Percentiles rank a stretch among this genome's conserved stretches.
Conservation (phyloP, 2,113 vertebrate species). For the Onychorhynchus coronatus region DNA sequence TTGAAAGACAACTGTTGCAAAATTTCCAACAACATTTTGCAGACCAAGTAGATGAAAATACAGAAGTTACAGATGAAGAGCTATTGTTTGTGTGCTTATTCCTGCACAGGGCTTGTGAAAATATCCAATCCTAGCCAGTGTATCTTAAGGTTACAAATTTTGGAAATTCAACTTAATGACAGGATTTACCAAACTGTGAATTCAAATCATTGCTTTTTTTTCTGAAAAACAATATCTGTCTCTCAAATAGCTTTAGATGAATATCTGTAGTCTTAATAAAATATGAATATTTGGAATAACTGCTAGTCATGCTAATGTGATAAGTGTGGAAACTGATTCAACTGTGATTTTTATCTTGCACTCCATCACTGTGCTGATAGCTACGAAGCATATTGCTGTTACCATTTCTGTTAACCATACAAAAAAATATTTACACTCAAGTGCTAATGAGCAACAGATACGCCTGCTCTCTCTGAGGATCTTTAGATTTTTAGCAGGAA, state of each 20-base stretch:
- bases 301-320: neutral
- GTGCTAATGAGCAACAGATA: neutral
- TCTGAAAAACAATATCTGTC: neutral
- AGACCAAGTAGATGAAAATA: neutral
- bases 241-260: neutral
- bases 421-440: neutral
- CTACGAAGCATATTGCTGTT: neutral
- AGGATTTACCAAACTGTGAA: neutral
- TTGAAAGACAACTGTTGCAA: conserved; percentile 8
- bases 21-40: conserved; percentile 19
- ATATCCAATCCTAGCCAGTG: neutral
- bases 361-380: neutral
- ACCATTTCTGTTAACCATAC: neutral
- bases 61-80: conserved; percentile 6
- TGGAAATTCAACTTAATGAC: neutral
- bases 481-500: neutral
- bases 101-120: neutral
- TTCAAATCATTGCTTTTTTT: neutral
- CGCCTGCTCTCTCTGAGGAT: neutral
- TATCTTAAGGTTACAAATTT: neutral
- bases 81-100: neutral
- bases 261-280: neutral
- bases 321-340: neutral
- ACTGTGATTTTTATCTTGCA: neutral
- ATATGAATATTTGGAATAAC: neutral